phyloP scores from a whole-genome alignment of 2,888 invertebrate species.

The Nephrotoma guestfalica region DNA sequence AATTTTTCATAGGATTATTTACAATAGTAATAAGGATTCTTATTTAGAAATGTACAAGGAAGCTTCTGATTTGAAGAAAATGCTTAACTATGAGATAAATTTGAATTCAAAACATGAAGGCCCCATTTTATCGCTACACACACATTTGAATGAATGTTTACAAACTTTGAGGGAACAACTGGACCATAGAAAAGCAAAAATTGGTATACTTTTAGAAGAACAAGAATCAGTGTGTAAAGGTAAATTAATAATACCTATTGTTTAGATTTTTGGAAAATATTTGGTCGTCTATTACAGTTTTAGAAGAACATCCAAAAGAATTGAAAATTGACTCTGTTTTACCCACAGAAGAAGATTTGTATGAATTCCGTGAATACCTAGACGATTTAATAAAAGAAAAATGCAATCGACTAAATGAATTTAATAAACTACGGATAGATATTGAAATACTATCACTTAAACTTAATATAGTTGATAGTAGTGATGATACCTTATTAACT shows the following conservation, averaged over 20 bases:
- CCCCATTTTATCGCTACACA: conserved; percentile 36
- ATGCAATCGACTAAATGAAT: conserved; percentile 33
- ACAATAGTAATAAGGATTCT: background rate
- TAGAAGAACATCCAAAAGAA: conserved; percentile 22
- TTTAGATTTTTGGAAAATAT: background rate
- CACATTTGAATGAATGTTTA: conserved; percentile 43
- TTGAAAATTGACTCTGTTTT: conserved; percentile 30
- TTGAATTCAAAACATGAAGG: conserved; percentile 20
- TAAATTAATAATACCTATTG: background rate
- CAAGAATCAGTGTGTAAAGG: conserved; percentile 25
- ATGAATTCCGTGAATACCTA: conserved; percentile 41
- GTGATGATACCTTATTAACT: conserved; percentile 24
- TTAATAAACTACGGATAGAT: conserved; percentile 26
- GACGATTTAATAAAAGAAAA: conserved; percentile 44
- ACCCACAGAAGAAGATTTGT: conserved; percentile 45
- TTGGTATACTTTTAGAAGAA: conserved; percentile 34
- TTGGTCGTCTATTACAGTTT: conserved; percentile 14
- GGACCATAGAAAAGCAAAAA: conserved; percentile 31
- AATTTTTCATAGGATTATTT: background rate
- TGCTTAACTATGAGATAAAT: conserved; percentile 21
- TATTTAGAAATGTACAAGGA: conserved; percentile 19
- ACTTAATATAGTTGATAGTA: conserved; percentile 23
- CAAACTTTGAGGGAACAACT: conserved; percentile 42
- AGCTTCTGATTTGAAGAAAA: conserved; percentile 20
- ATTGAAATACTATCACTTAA: conserved; percentile 29